phyloP scores from a whole-genome alignment of 1,140 invertebrate species.

The Amphibalanus amphitrite region DNA sequence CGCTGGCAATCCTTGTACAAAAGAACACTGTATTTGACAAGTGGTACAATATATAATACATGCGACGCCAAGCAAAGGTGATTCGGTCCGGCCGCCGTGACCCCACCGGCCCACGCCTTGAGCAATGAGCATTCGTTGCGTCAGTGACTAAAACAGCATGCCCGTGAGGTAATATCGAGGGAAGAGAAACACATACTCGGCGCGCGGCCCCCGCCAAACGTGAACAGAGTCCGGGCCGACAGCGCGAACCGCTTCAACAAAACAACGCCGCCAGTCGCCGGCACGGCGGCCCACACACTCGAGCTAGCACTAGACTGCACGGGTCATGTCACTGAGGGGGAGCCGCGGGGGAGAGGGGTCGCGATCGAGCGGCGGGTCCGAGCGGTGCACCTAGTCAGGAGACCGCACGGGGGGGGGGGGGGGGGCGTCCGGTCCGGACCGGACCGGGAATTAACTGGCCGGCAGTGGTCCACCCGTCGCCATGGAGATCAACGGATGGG shows the following conservation, averaged over 20 bases:
- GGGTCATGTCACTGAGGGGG: too few species aligned
- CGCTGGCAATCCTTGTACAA: background rate
- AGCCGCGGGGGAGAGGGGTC: background rate
- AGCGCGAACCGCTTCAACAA: background rate
- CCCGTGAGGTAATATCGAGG: background rate
- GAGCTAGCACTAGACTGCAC: background rate
- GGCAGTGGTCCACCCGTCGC: background rate
- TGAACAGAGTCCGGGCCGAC: background rate
- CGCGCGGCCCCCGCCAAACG: background rate
- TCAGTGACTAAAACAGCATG: background rate
- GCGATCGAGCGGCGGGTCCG: too few species aligned
- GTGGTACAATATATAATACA: conserved; percentile 1
- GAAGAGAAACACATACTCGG: background rate
- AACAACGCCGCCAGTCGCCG: background rate
- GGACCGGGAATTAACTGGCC: background rate
- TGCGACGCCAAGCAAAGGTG: background rate
- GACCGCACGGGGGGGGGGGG: too few species aligned
- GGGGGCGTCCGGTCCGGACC: too few species aligned
- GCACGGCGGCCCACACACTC: background rate
- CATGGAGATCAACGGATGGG: too few species aligned
- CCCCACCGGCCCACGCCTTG: background rate
- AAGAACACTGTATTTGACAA: background rate
- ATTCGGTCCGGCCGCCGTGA: background rate
- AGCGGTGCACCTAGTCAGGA: background rate
- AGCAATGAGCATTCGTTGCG: background rate